Percentiles rank a stretch among this genome's conserved stretches.
These are phyloP conservation scores for Condylostylus longicornis DNA, from an alignment of 1,140 invertebrate genomes.

Conservation along the genomic window DNA sequence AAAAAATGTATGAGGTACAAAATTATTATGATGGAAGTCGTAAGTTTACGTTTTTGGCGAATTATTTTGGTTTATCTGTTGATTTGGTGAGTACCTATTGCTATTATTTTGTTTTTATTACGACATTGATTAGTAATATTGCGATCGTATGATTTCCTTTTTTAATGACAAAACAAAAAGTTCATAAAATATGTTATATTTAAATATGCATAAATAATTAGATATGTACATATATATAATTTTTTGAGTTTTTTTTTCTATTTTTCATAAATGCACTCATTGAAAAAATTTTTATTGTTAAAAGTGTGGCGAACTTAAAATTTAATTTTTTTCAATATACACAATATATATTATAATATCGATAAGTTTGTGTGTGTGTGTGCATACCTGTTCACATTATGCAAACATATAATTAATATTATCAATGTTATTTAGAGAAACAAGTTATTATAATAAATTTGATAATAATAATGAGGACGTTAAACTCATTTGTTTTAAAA, in stretches of 20 bases:
- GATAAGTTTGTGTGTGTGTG: too few species aligned
- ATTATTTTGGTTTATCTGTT: conserved; percentile 40
- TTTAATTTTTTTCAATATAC: too few species aligned
- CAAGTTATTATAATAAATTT: too few species aligned
- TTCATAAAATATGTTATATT: not conserved
- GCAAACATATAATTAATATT: too few species aligned
- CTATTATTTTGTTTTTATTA: conserved; percentile 3
- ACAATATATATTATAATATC: too few species aligned
- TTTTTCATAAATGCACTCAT: not conserved
- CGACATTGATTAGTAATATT: conserved; percentile 6
- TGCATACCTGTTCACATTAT: too few species aligned
- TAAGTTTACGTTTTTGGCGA: conserved; percentile 40
- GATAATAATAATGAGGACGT: too few species aligned
- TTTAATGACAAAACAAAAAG: not conserved
- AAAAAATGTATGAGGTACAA: too few species aligned
- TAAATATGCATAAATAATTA: not conserved
- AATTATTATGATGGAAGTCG: conserved; percentile 40
- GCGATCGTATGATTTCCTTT: not conserved
- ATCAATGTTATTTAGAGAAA: too few species aligned
- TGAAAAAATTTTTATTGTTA: too few species aligned
- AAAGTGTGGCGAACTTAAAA: too few species aligned
- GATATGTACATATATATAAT: not conserved
- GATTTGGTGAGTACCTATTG: conserved; percentile 43
- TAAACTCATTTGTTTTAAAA: too few species aligned
- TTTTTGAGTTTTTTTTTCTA: conserved; percentile 1